A percentile compares a stretch with the other conserved stretches of the same genome.
Evolutionary conservation across 2,888 invertebrate species (phyloP).

Genomic region (Macrosiphum euphorbiae): DNA sequence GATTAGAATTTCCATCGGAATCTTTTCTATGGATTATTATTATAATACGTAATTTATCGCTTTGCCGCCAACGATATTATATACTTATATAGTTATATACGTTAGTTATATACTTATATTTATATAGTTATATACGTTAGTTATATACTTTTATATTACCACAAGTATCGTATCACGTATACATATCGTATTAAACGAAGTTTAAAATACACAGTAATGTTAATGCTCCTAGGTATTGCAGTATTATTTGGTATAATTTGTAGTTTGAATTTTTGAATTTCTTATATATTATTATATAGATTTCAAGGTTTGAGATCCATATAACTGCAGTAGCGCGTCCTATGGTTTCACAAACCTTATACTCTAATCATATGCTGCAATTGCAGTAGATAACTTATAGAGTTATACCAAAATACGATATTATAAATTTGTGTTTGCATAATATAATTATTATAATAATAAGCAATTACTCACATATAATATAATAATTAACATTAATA

Average conservation of each 20-base stretch:
- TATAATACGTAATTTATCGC: neutral
- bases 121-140: neutral
- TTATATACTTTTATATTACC: neutral
- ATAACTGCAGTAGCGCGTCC: neutral
- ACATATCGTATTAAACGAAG: neutral
- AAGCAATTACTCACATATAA: neutral
- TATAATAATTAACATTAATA: neutral
- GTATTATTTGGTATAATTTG: neutral
- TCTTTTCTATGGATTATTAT: neutral
- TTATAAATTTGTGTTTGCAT: neutral
- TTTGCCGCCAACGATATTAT: neutral
- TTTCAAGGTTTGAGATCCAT: neutral
- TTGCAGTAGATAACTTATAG: neutral
- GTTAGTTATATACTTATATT: neutral
- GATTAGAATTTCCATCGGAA: neutral
- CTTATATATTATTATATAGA: neutral
- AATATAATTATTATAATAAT: neutral
- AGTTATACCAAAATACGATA: neutral
- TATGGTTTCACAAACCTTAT: neutral
- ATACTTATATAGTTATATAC: neutral
- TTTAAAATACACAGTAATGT: no score
- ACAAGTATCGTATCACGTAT: neutral
- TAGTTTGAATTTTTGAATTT: neutral
- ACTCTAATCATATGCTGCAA: neutral
- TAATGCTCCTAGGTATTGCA: no score